Base-by-base conservation (phyloP, 2,888 invertebrate species). In the Achlya flavicornis region DNA sequence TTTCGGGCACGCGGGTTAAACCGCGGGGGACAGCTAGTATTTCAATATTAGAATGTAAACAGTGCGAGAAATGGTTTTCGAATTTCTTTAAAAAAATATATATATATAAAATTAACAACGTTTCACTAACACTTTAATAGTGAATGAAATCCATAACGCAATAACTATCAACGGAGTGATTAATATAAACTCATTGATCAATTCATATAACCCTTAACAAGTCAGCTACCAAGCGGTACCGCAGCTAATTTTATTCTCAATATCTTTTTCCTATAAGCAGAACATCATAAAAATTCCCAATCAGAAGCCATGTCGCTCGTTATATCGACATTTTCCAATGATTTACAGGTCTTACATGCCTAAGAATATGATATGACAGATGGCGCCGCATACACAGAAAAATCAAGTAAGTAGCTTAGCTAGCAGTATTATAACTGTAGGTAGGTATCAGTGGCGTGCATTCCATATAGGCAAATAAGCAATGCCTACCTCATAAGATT, bases 301-400 rank as follows among this genome's bases (percentile, higher is more conserved):
- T 73, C 41, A 41, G 57, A 58, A 43, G 53, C 58, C 66, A 63
- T 63, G 68, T 43, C 62, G 68, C 72, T 78, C 71, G 74, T 78
- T 79, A 77, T 59, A 16, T 62, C 62, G 78, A 75, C 72, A 46
- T 73, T 68, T 63, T 58, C 58, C 64, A 48, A 69, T 78, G 73
- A 78, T 76, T 76, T 76, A 75, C 63, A 53, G 53, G 19, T 26
- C 26, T 60, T 26, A 35, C 4, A 11, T 35, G 7, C 53, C n/a
- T 46, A 0, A 53, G 53, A 19, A 16, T 53, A 53, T 53, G 19
- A 53, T 53, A 53, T 53, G 53, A 53, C 53, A 53, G 53, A 53
- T 53, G 53, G 53, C 53, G 48, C 48, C 16, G 7, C n/a, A 10
- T 53, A 53, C 53, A 8, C 53, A 19, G 7, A 19, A 0, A 6